Percentiles rank a stretch among this genome's conserved stretches.
Conservation (phyloP, 2,113 vertebrate genomes). For the Neofelis nebulosa region DNA sequence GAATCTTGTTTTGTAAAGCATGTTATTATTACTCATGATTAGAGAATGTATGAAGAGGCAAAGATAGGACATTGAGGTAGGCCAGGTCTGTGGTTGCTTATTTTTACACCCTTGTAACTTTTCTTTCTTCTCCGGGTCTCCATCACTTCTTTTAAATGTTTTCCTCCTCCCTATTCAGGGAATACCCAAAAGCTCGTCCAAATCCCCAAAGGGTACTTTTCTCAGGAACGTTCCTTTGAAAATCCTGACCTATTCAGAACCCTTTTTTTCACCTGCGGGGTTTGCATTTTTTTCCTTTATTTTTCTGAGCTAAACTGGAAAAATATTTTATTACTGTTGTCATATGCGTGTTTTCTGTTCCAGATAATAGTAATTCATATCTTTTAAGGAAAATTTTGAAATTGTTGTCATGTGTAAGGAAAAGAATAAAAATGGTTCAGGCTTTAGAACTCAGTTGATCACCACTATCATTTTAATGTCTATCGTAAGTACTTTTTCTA, state of each 20-base stretch:
- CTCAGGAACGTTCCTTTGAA: not conserved
- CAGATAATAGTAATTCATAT: not conserved
- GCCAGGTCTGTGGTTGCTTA: not conserved
- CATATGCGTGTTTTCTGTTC: not conserved
- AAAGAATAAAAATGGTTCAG: not conserved
- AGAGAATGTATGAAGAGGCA: not conserved
- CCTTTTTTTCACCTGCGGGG: not conserved
- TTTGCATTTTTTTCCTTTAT: not conserved
- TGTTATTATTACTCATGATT: not conserved
- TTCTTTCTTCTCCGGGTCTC: not conserved
- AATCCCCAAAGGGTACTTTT: not conserved
- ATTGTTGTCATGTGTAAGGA: not conserved
- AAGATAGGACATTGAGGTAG: not conserved
- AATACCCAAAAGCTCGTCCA: not conserved
- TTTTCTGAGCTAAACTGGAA: not conserved
- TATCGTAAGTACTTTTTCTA: not conserved
- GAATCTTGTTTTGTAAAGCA: not conserved
- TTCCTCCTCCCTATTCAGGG: not conserved
- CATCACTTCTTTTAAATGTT: not conserved
- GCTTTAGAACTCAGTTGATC: not conserved
- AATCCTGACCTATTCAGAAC: not conserved
- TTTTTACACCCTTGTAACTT: not conserved
- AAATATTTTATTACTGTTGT: not conserved
- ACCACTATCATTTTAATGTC: not conserved
- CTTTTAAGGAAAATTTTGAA: not conserved